phyloP scores from a whole-genome alignment of 1,140 invertebrate species.

The Tetramorium parvispinum region DNA sequence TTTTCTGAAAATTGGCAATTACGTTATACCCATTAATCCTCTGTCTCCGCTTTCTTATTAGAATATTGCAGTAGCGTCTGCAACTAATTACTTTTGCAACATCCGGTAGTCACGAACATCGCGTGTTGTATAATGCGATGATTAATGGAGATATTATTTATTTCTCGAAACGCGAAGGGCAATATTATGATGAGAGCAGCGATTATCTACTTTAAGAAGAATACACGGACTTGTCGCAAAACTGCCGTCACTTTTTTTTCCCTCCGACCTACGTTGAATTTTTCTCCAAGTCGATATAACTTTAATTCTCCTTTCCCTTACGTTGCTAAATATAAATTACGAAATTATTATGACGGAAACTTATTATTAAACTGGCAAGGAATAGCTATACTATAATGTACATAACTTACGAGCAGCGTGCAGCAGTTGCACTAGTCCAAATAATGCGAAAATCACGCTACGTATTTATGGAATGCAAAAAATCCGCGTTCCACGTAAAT shows the following conservation, averaged over 20 bases:
- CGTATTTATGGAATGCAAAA: conserved; percentile 48
- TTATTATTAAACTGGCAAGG: conserved; percentile 27
- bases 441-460: conserved; percentile 37
- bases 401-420: conserved; percentile 19
- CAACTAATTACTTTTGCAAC: conserved; percentile 65
- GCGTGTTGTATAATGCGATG: conserved; percentile 46
- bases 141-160: conserved; percentile 60
- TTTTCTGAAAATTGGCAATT: conserved; percentile 71
- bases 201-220: background rate
- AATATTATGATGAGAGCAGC: background rate
- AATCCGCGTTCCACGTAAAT: conserved; percentile 32
- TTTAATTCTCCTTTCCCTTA: conserved; percentile 7
- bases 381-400: conserved; percentile 26
- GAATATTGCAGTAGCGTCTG: conserved; percentile 55
- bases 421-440: conserved; percentile 20
- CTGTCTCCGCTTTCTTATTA: conserved; percentile 61
- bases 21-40: conserved; percentile 64
- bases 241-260: background rate
- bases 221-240: background rate
- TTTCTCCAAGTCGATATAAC: conserved; percentile 20
- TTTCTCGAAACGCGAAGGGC: conserved; percentile 11
- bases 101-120: conserved; percentile 48
- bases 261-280: background rate
- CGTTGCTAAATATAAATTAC: conserved; percentile 26
- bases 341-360: conserved; percentile 39